Evolutionary conservation across 2,113 vertebrate species (phyloP), one percentile per base, ranked within the genome.

Genomic region (Illadopsis cleaveri): DNA sequence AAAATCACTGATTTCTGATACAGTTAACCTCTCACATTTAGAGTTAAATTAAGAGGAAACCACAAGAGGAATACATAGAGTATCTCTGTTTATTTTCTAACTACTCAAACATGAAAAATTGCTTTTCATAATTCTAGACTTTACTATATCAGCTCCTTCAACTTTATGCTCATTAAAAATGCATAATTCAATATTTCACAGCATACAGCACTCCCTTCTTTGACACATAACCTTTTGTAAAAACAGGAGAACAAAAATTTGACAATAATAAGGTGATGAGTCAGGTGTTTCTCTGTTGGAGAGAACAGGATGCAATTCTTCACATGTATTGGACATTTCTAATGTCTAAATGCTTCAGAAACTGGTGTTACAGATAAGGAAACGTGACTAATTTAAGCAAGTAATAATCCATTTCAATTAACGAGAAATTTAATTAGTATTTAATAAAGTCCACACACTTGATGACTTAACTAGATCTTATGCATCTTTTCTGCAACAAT

Each of bases 331-430:
- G 25, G 27, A 40, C 14, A 61, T 8, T 69, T 66, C 27, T 28
- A 60, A 58, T 28, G 53, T 24, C 33, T 19, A 82, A 66, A 86
- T 86, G 38, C 19, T 79, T 75, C 50, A 84, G 44, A 60, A 85
- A 28, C 2, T 45, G 5, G 2, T 54, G n/a, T 8, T 72, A 44
- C 20, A 28, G 40, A 31, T 31, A 38, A 88, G 27, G 76, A 85
- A 65, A 28, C 10, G 11, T 0, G 5, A 82, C 38, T 51, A 71
- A 68, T 48, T 64, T 69, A 76, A 62, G 44, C 21, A 76, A 75
- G 54, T 25, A 89, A 81, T 48, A 94, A 88, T 64, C 31, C n/a
- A 73, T 89, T 90, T 90, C 50, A 94, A 58, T 61, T 86, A 89
- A 72, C 3, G 7, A 86, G 50, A 21, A 50, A 11, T 90, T 72